Conservation (phyloP, 1,140 invertebrate species). For the Armadillidium nasatum region DNA sequence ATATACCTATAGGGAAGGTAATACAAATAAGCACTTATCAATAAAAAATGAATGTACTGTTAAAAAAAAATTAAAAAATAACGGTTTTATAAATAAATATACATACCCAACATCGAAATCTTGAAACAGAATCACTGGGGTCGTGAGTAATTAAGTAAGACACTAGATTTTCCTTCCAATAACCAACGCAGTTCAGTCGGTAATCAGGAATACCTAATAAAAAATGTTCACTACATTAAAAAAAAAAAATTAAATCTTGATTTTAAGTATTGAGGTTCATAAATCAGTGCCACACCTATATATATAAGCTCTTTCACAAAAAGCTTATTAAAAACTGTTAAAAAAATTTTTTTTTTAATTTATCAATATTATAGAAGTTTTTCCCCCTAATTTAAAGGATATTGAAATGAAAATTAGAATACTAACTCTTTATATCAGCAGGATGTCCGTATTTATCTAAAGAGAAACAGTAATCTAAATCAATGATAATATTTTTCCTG, state of each 20-base stretch:
- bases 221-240: conserved; percentile 11
- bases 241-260: too few relatives aligned
- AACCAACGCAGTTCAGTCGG: conserved; percentile 91
- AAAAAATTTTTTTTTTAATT: too few relatives aligned
- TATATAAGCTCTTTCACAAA: too few relatives aligned
- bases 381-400: background rate
- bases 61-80: conserved; percentile 1
- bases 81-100: conserved; percentile 11
- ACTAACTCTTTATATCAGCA: conserved; percentile 53
- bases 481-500: conserved; percentile 55
- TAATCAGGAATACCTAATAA: conserved; percentile 84
- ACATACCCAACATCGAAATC: conserved; percentile 88
- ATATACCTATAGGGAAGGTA: conserved; percentile 60
- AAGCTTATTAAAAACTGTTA: too few relatives aligned
- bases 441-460: conserved; percentile 57
- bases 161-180: conserved; percentile 95
- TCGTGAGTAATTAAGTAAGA: conserved; percentile 96
- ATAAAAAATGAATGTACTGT: conserved; percentile 19
- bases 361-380: too few relatives aligned
- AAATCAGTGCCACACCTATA: too few relatives aligned
- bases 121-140: conserved; percentile 88
- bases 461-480: conserved; percentile 57
- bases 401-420: background rate
- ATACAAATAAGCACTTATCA: background rate
- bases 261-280: too few relatives aligned